Evolutionary conservation across 2,797 vertebrate genomes (phyloP).

Genomic region (Cryptoprocta ferox): DNA sequence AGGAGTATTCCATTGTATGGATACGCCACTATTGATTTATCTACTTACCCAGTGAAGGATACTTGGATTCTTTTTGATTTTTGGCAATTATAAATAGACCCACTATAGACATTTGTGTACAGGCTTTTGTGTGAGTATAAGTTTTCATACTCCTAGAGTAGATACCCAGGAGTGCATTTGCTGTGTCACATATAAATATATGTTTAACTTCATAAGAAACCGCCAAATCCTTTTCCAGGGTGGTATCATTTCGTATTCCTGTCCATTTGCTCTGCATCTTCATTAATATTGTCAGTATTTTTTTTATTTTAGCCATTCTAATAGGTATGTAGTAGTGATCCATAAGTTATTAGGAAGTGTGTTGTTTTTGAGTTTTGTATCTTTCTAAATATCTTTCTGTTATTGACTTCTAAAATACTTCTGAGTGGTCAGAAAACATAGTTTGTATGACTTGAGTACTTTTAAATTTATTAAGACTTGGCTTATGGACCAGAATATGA

Average conservation of each 20-base stretch:
- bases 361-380: background rate
- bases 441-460: background rate
- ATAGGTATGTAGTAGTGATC: background rate
- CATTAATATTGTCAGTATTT: background rate
- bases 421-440: background rate
- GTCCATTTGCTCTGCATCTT: background rate
- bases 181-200: background rate
- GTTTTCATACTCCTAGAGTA: background rate
- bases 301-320: background rate
- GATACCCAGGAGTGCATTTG: background rate
- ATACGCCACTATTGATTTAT: background rate
- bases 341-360: background rate
- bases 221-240: background rate
- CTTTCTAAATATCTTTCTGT: background rate
- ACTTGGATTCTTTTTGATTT: background rate
- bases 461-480: background rate
- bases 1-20: background rate
- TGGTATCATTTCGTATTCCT: background rate
- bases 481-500: background rate
- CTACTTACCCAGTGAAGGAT: background rate
- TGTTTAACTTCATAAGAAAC: background rate
- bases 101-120: background rate
- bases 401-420: conserved; percentile 17
- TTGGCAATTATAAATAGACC: background rate
- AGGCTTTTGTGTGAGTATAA: background rate